Conservation (phyloP, 2,797 vertebrate species). For the Monodelphis domestica region DNA sequence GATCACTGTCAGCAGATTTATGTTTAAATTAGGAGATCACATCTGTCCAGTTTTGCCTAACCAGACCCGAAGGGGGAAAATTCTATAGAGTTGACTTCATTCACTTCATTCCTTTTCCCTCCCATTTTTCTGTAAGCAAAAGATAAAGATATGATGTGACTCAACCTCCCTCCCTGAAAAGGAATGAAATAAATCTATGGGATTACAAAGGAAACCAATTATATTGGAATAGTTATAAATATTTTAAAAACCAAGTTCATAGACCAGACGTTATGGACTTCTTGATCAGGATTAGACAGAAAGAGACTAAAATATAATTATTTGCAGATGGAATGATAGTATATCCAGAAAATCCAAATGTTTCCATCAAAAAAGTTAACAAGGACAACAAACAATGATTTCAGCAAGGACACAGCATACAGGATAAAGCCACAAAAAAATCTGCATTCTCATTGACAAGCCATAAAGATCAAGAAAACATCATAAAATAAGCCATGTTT, state of each 20-base stretch:
- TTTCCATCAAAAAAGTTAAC: neutral
- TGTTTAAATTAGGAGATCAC: no score
- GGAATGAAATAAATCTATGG: neutral
- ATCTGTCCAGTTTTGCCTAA: no score
- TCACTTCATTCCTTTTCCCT: no score
- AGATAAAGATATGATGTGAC: no score
- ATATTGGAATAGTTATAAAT: neutral
- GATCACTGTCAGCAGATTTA: no score
- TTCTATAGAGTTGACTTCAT: no score
- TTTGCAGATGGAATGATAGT: neutral
- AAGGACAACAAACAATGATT: neutral
- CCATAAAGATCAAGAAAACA: neutral
- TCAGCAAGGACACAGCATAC: neutral
- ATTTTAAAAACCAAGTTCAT: neutral
- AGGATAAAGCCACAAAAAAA: neutral
- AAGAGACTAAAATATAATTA: neutral
- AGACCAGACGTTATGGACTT: neutral
- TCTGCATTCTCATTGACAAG: neutral
- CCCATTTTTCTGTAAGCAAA: no score
- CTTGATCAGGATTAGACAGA: neutral
- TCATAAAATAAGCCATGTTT: neutral
- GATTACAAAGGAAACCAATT: neutral
- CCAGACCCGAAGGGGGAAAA: no score
- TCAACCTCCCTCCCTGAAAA: no score
- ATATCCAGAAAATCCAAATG: neutral